A percentile compares a stretch with the other conserved stretches of the same genome.
Conservation (phyloP, 2,888 invertebrate genomes). For the Andrena dorsata region DNA sequence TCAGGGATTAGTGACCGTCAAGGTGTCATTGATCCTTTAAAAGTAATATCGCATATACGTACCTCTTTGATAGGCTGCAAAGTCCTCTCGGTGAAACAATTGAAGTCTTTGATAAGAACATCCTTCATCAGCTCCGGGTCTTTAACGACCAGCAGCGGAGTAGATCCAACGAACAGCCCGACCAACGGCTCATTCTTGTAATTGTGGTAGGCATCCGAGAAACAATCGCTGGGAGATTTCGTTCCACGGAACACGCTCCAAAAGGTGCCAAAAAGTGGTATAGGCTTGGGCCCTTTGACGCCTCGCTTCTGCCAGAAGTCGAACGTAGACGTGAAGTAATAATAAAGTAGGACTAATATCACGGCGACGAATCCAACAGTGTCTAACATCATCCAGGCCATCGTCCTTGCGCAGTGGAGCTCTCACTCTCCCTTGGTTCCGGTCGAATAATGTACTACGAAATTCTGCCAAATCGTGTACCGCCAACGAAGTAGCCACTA, state of each 20-base stretch:
- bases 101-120: slow-evolving; percentile 85
- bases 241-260: slow-evolving; percentile 62
- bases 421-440: no score
- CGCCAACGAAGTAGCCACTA: no score
- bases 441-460: no score
- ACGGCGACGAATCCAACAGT: slow-evolving; percentile 77
- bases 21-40: no score
- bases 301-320: slow-evolving; percentile 83
- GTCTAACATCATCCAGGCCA: no score
- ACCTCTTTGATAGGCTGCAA: slow-evolving; percentile 77
- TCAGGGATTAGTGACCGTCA: no score
- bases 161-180: slow-evolving; percentile 60
- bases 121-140: slow-evolving; percentile 82
- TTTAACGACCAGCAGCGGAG: slow-evolving; percentile 81
- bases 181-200: slow-evolving; percentile 65
- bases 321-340: slow-evolving; percentile 78
- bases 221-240: slow-evolving; percentile 32
- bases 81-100: slow-evolving; percentile 76
- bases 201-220: slow-evolving; percentile 59
- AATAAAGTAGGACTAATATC: slow-evolving; percentile 53
- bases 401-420: no score
- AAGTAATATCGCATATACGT: slow-evolving; percentile 79
- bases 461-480: no score
- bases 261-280: slow-evolving; percentile 81
- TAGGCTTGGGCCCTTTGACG: slow-evolving; percentile 82